phyloP scores from a whole-genome alignment of 2,888 invertebrate genomes.

The Zaprionus lineosus region DNA sequence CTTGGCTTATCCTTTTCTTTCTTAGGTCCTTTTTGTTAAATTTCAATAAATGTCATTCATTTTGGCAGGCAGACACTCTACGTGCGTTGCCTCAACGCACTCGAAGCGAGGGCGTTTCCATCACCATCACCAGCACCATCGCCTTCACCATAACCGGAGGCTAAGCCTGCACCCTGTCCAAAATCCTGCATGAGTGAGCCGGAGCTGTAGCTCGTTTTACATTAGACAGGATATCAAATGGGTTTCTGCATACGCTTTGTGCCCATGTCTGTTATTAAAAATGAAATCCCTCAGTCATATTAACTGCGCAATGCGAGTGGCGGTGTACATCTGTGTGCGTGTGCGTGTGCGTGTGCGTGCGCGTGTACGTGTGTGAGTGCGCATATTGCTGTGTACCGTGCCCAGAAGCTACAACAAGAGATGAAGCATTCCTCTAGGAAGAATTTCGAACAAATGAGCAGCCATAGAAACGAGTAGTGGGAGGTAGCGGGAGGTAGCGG shows the following conservation, averaged over 20 bases:
- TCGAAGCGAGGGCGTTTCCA: constrained; percentile 42
- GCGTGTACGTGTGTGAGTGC: too few relatives aligned
- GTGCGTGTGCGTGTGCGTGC: too few relatives aligned
- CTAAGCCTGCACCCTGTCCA: constrained; percentile 12
- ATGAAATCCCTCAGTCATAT: constrained; percentile 34
- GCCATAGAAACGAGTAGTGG: too few relatives aligned
- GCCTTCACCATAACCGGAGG: too few relatives aligned
- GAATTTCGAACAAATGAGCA: too few relatives aligned
- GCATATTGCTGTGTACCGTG: too few relatives aligned
- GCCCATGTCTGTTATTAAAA: constrained; percentile 68
- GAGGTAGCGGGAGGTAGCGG: too few relatives aligned
- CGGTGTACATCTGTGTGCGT: too few relatives aligned
- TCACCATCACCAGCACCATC: constrained; percentile 7
- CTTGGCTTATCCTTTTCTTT: constrained; percentile 16
- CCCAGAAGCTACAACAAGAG: too few relatives aligned
- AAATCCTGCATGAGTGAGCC: constrained; percentile 54
- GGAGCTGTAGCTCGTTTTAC: constrained; percentile 40
- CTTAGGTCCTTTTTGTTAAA: constrained; percentile 36
- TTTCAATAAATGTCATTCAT: constrained; percentile 78
- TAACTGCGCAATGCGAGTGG: constrained; percentile 18
- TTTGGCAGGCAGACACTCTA: constrained; percentile 74
- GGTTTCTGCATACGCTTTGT: constrained; percentile 61
- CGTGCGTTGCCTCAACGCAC: constrained; percentile 65
- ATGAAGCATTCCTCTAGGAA: too few relatives aligned
- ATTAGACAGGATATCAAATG: constrained; percentile 68